phyloP scores from a whole-genome alignment of 2,797 vertebrate species.

The Semotilus atromaculatus region DNA sequence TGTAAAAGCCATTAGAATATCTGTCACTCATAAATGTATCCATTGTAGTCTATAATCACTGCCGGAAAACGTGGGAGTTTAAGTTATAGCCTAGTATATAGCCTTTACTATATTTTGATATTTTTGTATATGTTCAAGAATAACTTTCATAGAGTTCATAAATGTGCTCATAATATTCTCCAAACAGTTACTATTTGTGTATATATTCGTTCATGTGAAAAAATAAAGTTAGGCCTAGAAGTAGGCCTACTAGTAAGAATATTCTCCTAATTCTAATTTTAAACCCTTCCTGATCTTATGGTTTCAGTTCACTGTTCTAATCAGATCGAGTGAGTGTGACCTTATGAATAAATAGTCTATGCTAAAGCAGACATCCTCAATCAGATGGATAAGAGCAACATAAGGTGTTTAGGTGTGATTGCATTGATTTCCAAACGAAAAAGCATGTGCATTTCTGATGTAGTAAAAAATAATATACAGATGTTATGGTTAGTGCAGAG shows the following conservation, averaged over 20 bases:
- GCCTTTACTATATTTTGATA: too few relatives aligned
- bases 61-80: constrained; percentile 37
- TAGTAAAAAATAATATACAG: background rate
- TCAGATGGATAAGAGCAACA: background rate
- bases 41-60: constrained; percentile 12
- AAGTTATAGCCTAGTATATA: too few relatives aligned
- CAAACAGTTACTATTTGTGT: background rate
- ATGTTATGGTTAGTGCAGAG: background rate
- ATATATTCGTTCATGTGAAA: background rate
- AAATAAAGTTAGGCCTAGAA: background rate
- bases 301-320: background rate
- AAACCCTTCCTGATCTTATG: background rate
- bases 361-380: background rate
- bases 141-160: background rate
- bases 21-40: constrained; percentile 30
- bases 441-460: background rate
- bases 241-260: background rate
- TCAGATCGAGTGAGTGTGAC: background rate
- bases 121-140: too few relatives aligned
- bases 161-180: background rate
- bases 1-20: constrained; percentile 39
- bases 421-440: background rate
- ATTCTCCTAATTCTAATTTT: background rate
- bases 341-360: background rate
- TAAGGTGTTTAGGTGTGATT: background rate